Base-by-base conservation (phyloP, 2,113 vertebrate species). In the Suricata suricatta region DNA sequence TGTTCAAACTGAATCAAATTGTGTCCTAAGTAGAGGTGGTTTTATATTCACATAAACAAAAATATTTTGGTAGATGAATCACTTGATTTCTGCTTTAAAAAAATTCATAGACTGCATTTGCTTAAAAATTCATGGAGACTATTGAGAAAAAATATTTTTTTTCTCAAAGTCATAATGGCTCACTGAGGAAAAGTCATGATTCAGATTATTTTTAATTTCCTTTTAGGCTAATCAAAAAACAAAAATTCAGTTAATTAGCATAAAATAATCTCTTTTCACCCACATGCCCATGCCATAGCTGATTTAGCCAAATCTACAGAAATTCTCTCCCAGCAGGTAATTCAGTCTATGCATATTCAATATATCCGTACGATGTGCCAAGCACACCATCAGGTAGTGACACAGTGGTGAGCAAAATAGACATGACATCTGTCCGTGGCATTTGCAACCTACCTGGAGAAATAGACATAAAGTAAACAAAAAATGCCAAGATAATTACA, bases 11-110 rank as follows among this genome's bases (percentile, higher is more conserved):
- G 33, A 95, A 60, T 94, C 72, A 94, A 82, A 88, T 47, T 76
- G 5, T 77, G 15, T 50, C 41, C 68, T 84, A 87, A 88, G n/a
- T 79, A 94, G 83, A 93, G 89, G 44, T 68, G 90, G 8, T 52
- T 87, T 66, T 81, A n/a, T 85, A 25, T 77, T 86, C 66, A 90
- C 29, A 74, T 52, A 93, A 72, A 96, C 13, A 96, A 86, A 93
- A 96, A 79, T 82, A 88, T 96, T 80, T 90, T 68, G 52, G 47
- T 90, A 71, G 47, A 85, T 88, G 23, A 97, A 96, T 66, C 50
- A 38, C 41, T 96, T 95, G 17, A 89, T 81, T 92, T 64, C 76
- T 71, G 38, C 41, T 92, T 93, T 74, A 64, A 86, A 52, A 7
- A 68, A 92, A 89, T 38, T 52, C 47, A 71, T 17, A 66, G 82